phyloP scores from a whole-genome alignment of 2,113 vertebrate genomes.

The Puffinus mauretanicus region DNA sequence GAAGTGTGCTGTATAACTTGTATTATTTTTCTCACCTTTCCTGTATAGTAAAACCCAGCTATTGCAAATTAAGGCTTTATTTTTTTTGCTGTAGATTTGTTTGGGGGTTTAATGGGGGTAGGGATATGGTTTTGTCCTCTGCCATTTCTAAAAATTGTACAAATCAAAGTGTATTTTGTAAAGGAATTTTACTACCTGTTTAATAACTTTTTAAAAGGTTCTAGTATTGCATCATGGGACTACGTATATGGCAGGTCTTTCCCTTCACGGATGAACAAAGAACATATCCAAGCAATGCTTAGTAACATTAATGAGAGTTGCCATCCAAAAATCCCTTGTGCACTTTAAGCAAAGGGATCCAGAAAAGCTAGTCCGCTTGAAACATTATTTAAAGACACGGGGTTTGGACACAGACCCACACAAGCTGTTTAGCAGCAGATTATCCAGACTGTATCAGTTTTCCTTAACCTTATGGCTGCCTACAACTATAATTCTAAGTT shows the following conservation, averaged over 20 bases:
- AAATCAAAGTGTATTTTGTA: slow-evolving; percentile 36
- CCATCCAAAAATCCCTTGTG: not conserved
- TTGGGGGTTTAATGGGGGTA: not conserved
- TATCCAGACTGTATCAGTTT: slow-evolving; percentile 23
- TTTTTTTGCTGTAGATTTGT: not conserved
- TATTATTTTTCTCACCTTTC: slow-evolving; percentile 65
- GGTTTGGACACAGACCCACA: slow-evolving; percentile 5
- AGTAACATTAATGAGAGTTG: not conserved
- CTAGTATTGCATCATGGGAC: slow-evolving; percentile 15
- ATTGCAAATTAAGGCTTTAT: slow-evolving; percentile 8
- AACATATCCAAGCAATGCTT: not conserved
- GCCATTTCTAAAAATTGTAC: slow-evolving; percentile 8
- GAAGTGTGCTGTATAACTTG: slow-evolving; percentile 17
- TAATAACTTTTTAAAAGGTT: slow-evolving; percentile 62
- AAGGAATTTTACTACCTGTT: slow-evolving; percentile 55
- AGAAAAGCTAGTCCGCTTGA: not conserved
- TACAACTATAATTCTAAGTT: not conserved
- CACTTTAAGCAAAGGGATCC: not conserved
- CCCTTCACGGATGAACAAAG: not conserved
- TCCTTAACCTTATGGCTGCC: not conserved
- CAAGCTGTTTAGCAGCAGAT: slow-evolving; percentile 18
- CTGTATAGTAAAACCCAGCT: not conserved
- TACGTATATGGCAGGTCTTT: not conserved
- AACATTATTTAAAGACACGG: slow-evolving; percentile 22
- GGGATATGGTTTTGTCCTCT: slow-evolving; percentile 17